phyloP scores from a whole-genome alignment of 2,113 vertebrate genomes.

The Callorhinus ursinus region DNA sequence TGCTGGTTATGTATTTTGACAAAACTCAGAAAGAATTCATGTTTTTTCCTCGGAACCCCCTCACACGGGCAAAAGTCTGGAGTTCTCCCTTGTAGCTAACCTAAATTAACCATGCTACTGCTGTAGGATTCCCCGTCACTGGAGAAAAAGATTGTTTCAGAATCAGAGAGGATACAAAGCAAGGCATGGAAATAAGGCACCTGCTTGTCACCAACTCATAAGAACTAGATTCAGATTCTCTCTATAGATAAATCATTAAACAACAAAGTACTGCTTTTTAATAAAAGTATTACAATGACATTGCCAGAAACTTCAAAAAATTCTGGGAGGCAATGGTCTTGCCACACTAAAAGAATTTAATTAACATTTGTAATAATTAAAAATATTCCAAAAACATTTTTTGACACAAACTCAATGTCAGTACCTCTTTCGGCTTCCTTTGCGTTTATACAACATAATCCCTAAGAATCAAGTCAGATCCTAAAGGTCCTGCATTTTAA shows the following conservation, averaged over 20 bases:
- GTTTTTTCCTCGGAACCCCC: background rate
- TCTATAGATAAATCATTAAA: background rate
- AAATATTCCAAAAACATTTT: background rate
- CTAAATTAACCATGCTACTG: background rate
- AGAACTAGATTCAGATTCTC: background rate
- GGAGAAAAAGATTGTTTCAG: background rate
- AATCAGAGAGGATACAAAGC: background rate
- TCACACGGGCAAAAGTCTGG: background rate
- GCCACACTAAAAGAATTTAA: background rate
- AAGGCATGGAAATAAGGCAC: background rate
- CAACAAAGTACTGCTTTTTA: background rate
- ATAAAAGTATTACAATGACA: background rate
- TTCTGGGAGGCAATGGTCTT: background rate
- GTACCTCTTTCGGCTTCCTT: background rate
- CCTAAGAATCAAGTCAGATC: background rate
- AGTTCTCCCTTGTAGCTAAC: background rate
- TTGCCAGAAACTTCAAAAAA: background rate
- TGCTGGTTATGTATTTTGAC: background rate
- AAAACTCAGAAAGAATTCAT: background rate
- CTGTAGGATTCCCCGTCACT: background rate
- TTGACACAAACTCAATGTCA: background rate
- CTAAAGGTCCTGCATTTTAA: background rate
- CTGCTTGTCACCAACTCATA: background rate
- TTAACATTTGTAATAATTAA: background rate
- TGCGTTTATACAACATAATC: background rate